Evolutionary conservation across 2,888 invertebrate species (phyloP).

Genomic region (Nemotelus nigrinus): DNA sequence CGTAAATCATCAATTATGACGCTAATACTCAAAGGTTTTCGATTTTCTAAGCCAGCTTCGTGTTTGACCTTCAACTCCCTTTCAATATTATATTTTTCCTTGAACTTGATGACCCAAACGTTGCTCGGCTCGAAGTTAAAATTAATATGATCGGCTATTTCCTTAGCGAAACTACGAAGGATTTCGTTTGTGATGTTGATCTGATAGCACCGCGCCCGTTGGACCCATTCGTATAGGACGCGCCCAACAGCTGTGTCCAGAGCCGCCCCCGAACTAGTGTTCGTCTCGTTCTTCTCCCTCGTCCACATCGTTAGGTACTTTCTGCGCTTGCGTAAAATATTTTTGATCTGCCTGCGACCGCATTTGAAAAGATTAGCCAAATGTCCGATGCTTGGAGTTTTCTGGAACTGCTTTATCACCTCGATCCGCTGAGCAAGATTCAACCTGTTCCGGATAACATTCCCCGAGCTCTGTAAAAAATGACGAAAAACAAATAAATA

Average conservation of each 20-base stretch:
- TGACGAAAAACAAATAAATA: not conserved
- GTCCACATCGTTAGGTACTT: constrained; percentile 10
- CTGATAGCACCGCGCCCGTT: constrained; percentile 10
- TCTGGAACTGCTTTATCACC: not conserved
- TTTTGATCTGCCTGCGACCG: constrained; percentile 23
- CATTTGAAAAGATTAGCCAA: not conserved
- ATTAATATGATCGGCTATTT: not conserved
- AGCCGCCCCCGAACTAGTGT: not conserved
- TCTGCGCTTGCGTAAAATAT: constrained; percentile 11
- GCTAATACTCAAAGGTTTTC: constrained; percentile 18
- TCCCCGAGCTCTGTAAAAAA: not conserved
- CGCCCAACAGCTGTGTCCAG: not conserved
- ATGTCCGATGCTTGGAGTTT: constrained; percentile 1
- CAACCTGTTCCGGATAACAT: not conserved
- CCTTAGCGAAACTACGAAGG: constrained; percentile 8
- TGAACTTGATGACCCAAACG: constrained; percentile 5
- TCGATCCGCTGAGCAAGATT: constrained; percentile 18
- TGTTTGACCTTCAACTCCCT: not conserved
- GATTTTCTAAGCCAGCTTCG: not conserved
- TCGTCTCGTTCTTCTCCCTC: not conserved
- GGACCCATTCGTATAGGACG: constrained; percentile 11
- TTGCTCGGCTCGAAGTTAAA: not conserved
- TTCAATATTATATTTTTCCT: not conserved
- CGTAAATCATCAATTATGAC: constrained; percentile 10
- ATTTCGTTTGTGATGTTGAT: constrained; percentile 16